Conservation (phyloP, 2,113 vertebrate species). For the Lynx canadensis region DNA sequence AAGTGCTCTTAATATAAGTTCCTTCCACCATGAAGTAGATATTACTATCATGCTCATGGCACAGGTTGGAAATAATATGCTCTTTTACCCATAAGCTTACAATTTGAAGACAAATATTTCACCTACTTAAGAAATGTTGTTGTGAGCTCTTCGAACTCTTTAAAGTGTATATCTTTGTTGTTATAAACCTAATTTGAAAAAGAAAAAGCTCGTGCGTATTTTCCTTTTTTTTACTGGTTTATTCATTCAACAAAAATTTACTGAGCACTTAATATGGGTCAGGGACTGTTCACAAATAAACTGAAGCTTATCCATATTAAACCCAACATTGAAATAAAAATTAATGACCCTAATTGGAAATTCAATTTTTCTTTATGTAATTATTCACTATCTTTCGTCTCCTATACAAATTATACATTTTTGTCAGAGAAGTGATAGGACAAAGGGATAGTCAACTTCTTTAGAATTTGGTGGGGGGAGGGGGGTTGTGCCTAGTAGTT, state of each 20-base stretch:
- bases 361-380: neutral
- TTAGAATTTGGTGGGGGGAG: neutral
- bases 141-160: neutral
- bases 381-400: neutral
- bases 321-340: neutral
- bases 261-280: neutral
- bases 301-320: neutral
- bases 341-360: neutral
- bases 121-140: neutral
- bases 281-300: neutral
- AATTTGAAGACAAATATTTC: neutral
- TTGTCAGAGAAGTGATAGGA: neutral
- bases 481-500: neutral
- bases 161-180: neutral
- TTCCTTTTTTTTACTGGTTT: neutral
- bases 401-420: neutral
- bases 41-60: neutral
- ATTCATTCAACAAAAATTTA: neutral
- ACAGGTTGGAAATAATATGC: neutral
- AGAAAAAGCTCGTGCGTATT: neutral
- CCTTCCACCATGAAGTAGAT: neutral
- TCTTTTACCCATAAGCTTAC: neutral
- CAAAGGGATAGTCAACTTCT: neutral
- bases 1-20: neutral
- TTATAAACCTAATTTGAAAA: conserved; percentile 25